These are phyloP conservation scores for Hedychridium roseum DNA, from an alignment of 2,888 invertebrate species.

Conservation along the genomic window DNA sequence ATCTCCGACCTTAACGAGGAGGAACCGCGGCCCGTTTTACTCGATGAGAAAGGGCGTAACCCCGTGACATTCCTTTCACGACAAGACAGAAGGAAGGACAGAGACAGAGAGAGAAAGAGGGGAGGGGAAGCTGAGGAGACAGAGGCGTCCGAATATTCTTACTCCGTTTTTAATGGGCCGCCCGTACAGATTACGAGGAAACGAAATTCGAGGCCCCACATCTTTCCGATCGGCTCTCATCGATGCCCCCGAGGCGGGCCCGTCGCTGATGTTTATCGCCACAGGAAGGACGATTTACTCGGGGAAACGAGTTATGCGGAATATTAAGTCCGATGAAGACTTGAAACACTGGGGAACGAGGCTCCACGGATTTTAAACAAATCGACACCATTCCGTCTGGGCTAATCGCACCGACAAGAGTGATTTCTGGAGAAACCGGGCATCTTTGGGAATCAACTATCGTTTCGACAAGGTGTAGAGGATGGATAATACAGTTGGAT, in stretches of 20 bases:
- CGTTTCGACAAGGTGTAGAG: no score
- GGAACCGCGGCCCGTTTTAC: slow-evolving; percentile 14
- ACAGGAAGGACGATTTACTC: neutral
- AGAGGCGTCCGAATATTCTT: slow-evolving; percentile 16
- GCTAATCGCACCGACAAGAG: no score
- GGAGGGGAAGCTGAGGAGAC: neutral
- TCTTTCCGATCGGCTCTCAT: no score
- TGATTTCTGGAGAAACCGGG: no score
- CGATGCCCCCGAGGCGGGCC: slow-evolving; percentile 4
- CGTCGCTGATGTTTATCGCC: slow-evolving; percentile 15
- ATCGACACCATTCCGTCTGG: no score
- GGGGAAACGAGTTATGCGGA: neutral
- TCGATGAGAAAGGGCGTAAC: slow-evolving; percentile 33
- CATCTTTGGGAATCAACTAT: no score
- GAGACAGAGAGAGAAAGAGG: slow-evolving; percentile 9
- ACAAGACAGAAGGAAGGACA: neutral
- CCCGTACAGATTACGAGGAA: slow-evolving; percentile 32
- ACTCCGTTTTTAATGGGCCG: slow-evolving; percentile 28
- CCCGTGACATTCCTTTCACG: slow-evolving; percentile 35
- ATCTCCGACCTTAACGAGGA: slow-evolving; percentile 19
- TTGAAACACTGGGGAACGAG: no score
- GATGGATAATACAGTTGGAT: no score
- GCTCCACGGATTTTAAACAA: no score
- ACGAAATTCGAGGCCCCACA: slow-evolving; percentile 7
- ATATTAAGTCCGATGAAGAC: neutral